Evolutionary conservation across 2,113 vertebrate genomes (phyloP), one percentile per base, ranked within the genome.

Genomic region (Rhynchomys soricoides): DNA sequence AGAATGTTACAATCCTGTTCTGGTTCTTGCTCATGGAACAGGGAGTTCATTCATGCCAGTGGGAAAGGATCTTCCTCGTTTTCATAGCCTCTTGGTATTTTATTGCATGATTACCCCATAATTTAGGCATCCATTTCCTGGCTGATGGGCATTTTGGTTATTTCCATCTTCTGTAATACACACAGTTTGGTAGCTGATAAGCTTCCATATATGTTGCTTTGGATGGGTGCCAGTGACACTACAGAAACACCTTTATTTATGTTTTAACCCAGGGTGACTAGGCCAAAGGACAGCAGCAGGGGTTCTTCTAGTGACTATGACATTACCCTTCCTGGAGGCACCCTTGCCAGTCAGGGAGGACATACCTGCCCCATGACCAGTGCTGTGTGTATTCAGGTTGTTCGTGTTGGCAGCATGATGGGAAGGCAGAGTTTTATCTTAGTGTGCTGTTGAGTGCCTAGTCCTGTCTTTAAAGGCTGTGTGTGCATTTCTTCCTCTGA

Each of bases 151-250:
- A 50, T 89, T 95, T 86, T 22, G 93, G 66, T 93, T 89, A 74
- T 95, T 97, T 91, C 82, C 83, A 70, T 50, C 62, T 83, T 93
- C 57, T 89, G 66, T 64, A 21, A 86, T 78, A 15, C 66, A 68
- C 26, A 29, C 7, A 13, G 22, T 4, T 3, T 29, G 34, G 90
- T 31, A 70, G 73, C 89, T 43, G 17, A 64, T 89, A 74, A 37
- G 29, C 17, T 13, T 74, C 57, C 78, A 3, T 48, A 8, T 12
- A 31, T 0, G 10, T 43, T 68, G 64, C 3, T 94, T 70, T 13
- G 13, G 45, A 48, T 0, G 1, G 37, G n/a, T 29, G 13, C 82
- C 75, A 40, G 26, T 50, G 29, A 81, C 43, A 43, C 43, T 77
- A 55, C 12, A 88, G 3, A 70, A 92, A 55, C 45, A 31, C 10